A percentile compares a stretch with the other conserved stretches of the same genome.
phyloP scores from a whole-genome alignment of 2,797 vertebrate species.

The Phaenicophaeus curvirostris region DNA sequence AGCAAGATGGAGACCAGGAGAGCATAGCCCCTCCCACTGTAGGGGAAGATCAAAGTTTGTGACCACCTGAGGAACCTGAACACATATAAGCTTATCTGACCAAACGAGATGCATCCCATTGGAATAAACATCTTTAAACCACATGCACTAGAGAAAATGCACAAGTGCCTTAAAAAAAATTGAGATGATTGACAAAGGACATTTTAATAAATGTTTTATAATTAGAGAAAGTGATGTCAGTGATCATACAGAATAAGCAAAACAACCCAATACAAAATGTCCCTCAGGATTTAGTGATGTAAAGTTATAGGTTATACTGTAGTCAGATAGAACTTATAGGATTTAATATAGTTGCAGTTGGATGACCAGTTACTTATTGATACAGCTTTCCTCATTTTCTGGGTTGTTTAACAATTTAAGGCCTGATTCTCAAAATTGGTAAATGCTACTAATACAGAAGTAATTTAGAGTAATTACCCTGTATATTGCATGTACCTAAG shows the following conservation, averaged over 20 bases:
- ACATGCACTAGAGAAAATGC: neutral
- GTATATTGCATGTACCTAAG: accelerated
- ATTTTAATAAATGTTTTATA: slow-evolving; percentile 28
- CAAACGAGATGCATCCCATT: too few species aligned
- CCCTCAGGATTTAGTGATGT: neutral
- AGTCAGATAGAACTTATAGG: neutral
- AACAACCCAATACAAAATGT: neutral
- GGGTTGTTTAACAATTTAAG: neutral
- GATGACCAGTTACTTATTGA: neutral
- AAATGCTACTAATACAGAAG: neutral
- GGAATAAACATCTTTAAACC: slow-evolving; percentile 41
- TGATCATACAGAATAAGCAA: neutral
- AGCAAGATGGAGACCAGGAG: too few species aligned
- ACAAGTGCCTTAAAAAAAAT: neutral
- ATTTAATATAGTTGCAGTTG: neutral
- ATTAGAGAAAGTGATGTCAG: neutral
- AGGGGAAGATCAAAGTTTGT: too few species aligned
- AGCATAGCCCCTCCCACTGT: too few species aligned
- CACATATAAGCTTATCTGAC: too few species aligned
- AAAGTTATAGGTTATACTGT: neutral
- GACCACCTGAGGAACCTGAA: too few species aligned
- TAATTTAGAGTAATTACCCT: too few species aligned
- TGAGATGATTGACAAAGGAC: neutral
- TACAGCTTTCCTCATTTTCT: neutral
- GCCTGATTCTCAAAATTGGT: neutral